These are phyloP conservation scores for Bovichtus variegatus DNA, from an alignment of 2,797 vertebrate species.

Conservation along the genomic window DNA sequence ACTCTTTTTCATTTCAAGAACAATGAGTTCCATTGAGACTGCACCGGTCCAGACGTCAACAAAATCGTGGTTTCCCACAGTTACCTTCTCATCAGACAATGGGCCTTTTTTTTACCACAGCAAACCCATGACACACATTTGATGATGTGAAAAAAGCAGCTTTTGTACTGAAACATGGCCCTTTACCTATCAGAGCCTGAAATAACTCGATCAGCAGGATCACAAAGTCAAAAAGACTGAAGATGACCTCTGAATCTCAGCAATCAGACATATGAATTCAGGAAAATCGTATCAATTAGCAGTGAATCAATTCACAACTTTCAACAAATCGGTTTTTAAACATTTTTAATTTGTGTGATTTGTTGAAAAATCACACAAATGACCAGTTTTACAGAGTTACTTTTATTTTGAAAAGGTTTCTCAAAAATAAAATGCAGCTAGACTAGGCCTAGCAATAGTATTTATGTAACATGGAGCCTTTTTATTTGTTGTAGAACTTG, in stretches of 20 bases:
- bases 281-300: too few species aligned
- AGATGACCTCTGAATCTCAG: conserved; percentile 5
- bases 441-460: too few species aligned
- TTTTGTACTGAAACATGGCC: conserved; percentile 15
- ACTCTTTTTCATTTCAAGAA: conserved; percentile 70
- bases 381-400: too few species aligned
- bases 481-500: too few species aligned
- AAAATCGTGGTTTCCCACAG: conserved; percentile 62
- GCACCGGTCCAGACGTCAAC: conserved; percentile 62
- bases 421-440: too few species aligned
- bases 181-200: conserved; percentile 17
- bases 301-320: too few species aligned
- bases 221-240: background rate
- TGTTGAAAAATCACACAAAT: too few species aligned
- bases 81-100: conserved; percentile 74
- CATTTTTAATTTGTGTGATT: too few species aligned
- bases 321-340: too few species aligned
- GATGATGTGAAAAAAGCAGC: conserved; percentile 38
- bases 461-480: too few species aligned
- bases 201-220: conserved; percentile 27
- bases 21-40: conserved; percentile 76
- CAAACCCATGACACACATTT: conserved; percentile 69
- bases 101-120: conserved; percentile 58
- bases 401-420: too few species aligned
- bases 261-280: too few species aligned